phyloP scores from a whole-genome alignment of 2,888 invertebrate genomes.

The Tiliacea aurago region DNA sequence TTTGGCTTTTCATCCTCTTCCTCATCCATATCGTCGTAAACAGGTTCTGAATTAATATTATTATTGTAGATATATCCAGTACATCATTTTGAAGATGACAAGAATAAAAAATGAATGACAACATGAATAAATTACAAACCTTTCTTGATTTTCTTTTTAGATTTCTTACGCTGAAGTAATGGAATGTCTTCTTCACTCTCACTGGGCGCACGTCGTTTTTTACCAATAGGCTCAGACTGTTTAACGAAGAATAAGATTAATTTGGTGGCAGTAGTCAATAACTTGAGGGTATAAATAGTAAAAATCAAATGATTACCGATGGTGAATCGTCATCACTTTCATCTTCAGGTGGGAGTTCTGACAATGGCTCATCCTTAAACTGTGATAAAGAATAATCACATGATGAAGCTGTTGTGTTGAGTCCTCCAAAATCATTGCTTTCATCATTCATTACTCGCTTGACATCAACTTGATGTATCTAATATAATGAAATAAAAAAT shows the following conservation, averaged over 20 bases:
- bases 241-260: conserved; percentile 26
- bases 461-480: conserved; percentile 84
- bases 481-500: conserved; percentile 5
- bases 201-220: conserved; percentile 82
- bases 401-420: conserved; percentile 92
- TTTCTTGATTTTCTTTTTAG: conserved; percentile 92
- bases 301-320: conserved; percentile 89
- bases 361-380: conserved; percentile 91
- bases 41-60: conserved; percentile 78
- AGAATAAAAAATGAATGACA: background rate
- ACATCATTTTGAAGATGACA: background rate
- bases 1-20: conserved; percentile 89
- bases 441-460: conserved; percentile 87
- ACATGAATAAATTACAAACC: conserved; percentile 69
- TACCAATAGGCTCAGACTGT: conserved; percentile 76
- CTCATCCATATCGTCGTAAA: conserved; percentile 91
- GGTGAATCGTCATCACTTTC: conserved; percentile 94
- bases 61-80: background rate
- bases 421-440: conserved; percentile 81
- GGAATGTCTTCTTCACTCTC: conserved; percentile 94
- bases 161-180: conserved; percentile 92
- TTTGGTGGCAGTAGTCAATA: conserved; percentile 4
- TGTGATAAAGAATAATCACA: conserved; percentile 94
- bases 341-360: conserved; percentile 85
- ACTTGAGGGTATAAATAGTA: conserved; percentile 9